A percentile compares a stretch with the other conserved stretches of the same genome.
phyloP scores from a whole-genome alignment of 2,888 invertebrate genomes.

The Trisateles emortualis region DNA sequence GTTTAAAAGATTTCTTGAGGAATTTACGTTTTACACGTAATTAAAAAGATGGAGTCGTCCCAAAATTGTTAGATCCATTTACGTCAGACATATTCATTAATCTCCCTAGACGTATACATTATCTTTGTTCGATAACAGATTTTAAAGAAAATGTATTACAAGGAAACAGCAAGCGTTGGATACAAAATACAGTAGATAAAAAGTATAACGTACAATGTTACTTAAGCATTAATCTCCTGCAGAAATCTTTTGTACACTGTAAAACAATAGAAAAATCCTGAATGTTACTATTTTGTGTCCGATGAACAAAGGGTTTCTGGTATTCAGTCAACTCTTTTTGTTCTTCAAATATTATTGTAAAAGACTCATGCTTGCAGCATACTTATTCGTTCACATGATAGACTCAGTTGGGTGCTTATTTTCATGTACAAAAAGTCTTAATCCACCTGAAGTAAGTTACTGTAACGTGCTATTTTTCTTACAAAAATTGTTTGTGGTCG shows the following conservation, averaged over 20 bases:
- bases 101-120: not conserved
- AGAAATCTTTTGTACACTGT: constrained; percentile 5
- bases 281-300: constrained; percentile 6
- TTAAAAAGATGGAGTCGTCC: not conserved
- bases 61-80: not conserved
- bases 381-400: not conserved
- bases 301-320: constrained; percentile 9
- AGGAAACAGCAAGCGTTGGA: not conserved
- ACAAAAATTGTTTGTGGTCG: too few relatives aligned
- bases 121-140: constrained; percentile 8
- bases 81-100: not conserved
- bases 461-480: too few relatives aligned
- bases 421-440: too few relatives aligned
- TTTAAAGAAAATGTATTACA: constrained; percentile 2
- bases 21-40: not conserved
- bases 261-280: constrained; percentile 9
- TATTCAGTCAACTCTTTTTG: constrained; percentile 2
- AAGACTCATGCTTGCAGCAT: not conserved
- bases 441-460: too few relatives aligned
- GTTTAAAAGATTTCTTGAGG: not conserved
- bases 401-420: not conserved
- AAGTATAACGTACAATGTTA: not conserved
- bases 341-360: not conserved
- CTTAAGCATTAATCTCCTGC: not conserved
- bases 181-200: not conserved